A percentile compares a stretch with the other conserved stretches of the same genome.
Evolutionary conservation across 2,888 invertebrate genomes (phyloP).

Genomic region (Drosophila testacea): DNA sequence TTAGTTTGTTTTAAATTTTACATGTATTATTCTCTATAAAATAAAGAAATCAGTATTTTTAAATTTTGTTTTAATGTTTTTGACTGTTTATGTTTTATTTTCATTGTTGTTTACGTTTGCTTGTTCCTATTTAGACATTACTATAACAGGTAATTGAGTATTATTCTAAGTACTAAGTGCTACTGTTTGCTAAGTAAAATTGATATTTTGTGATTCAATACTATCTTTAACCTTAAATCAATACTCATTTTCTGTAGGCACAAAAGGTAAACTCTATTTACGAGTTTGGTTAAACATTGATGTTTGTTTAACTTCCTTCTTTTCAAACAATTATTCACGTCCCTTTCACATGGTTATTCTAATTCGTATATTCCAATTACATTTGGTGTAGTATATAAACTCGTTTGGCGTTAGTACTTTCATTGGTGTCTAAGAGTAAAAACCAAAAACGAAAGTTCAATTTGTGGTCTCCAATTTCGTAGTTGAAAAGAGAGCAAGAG

Average conservation of each 20-base stretch:
- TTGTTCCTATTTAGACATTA: too few relatives aligned
- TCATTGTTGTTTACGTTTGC: too few relatives aligned
- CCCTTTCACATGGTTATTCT: constrained; percentile 46
- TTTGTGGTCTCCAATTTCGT: constrained; percentile 47
- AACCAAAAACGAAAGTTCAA: constrained; percentile 74
- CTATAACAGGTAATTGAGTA: too few relatives aligned
- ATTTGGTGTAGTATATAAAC: constrained; percentile 32
- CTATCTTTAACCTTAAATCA: not conserved
- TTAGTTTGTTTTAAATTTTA: too few relatives aligned
- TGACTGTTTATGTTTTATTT: too few relatives aligned
- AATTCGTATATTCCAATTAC: constrained; percentile 50
- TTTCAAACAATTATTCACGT: constrained; percentile 35
- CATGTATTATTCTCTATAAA: too few relatives aligned
- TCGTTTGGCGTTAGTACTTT: constrained; percentile 60
- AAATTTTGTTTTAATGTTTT: too few relatives aligned
- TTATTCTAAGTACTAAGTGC: too few relatives aligned
- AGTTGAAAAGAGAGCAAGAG: constrained; percentile 9
- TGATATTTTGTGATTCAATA: constrained; percentile 11
- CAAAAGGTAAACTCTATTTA: constrained; percentile 26
- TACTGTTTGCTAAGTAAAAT: not conserved
- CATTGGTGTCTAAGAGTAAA: constrained; percentile 68
- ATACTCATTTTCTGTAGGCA: not conserved
- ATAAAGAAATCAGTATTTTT: not conserved
- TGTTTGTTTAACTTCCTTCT: constrained; percentile 35
- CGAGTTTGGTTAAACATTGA: constrained; percentile 25